These are phyloP conservation scores for Lepidurus arcticus DNA, from an alignment of 1,140 invertebrate species.

Conservation along the genomic window DNA sequence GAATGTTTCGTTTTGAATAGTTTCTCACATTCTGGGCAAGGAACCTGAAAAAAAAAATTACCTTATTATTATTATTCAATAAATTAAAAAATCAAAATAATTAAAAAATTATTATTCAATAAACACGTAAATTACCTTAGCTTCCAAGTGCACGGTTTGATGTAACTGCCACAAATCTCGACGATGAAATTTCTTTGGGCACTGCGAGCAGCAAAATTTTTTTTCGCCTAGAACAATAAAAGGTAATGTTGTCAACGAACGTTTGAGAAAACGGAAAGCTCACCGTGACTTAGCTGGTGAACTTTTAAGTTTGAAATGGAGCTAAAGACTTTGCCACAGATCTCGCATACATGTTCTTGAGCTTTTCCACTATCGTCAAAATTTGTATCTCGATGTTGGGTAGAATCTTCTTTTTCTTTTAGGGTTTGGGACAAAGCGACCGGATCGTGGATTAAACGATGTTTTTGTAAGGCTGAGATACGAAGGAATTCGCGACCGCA, in stretches of 20 bases:
- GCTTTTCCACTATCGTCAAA: conserved; percentile 30
- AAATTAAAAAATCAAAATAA: no score
- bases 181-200: conserved; percentile 49
- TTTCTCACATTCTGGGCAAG: conserved; percentile 48
- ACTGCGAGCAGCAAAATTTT: conserved; percentile 46
- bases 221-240: conserved; percentile 45
- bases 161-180: conserved; percentile 48
- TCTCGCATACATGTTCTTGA: conserved; percentile 39
- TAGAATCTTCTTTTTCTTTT: neutral
- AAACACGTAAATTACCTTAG: conserved; percentile 37
- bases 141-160: conserved; percentile 45
- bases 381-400: conserved; percentile 34
- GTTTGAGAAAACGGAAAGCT: neutral
- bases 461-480: neutral
- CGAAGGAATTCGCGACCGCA: neutral
- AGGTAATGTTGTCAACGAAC: neutral
- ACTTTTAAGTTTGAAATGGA: conserved; percentile 42
- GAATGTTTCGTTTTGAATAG: conserved; percentile 50
- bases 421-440: neutral
- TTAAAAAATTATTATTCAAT: no score
- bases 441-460: neutral
- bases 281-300: conserved; percentile 40
- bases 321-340: conserved; percentile 42
- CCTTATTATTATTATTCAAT: no score
- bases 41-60: conserved; percentile 35